phyloP scores from a whole-genome alignment of 2,113 vertebrate genomes.

The Rhinolophus sinicus region DNA sequence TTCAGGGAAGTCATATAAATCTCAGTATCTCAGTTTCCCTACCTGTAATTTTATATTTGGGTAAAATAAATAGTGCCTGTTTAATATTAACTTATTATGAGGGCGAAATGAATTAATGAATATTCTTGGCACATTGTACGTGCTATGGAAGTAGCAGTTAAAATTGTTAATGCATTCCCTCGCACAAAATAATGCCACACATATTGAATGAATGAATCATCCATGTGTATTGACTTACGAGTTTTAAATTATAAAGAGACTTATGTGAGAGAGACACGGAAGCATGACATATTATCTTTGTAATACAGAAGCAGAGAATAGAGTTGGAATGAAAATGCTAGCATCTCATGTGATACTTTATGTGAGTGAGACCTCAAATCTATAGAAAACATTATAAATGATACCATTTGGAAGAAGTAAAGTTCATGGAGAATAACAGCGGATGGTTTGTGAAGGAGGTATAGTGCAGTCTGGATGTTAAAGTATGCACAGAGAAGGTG shows the following conservation, averaged over 20 bases:
- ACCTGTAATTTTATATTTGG: neutral
- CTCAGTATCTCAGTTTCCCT: neutral
- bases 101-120: neutral
- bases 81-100: neutral
- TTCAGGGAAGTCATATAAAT: neutral
- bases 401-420: neutral
- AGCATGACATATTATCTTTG: neutral
- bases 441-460: neutral
- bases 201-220: constrained; percentile 31
- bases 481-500: neutral
- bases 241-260: neutral
- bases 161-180: neutral
- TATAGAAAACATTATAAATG: neutral
- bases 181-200: neutral
- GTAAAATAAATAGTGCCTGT: neutral
- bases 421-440: neutral
- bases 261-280: neutral
- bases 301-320: neutral
- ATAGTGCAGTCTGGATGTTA: neutral
- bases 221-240: neutral
- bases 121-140: neutral
- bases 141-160: neutral
- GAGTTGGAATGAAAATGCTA: neutral
- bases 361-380: neutral
- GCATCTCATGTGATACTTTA: neutral